Evolutionary conservation across 2,888 invertebrate genomes (phyloP).

Genomic region (Lydus trimaculatus): DNA sequence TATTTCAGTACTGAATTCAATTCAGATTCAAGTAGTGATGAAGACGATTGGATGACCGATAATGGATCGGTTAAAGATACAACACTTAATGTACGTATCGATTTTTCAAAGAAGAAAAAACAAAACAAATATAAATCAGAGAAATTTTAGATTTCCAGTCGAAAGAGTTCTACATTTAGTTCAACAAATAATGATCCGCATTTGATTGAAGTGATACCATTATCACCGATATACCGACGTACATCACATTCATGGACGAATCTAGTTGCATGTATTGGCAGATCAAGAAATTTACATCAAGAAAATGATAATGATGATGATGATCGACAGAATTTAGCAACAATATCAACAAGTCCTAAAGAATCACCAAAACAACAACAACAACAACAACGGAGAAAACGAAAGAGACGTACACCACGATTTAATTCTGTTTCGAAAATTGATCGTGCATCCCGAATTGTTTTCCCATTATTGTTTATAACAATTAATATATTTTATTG

Average conservation of each 20-base stretch:
- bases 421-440: constrained; percentile 85
- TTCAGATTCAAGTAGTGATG: constrained; percentile 67
- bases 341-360: constrained; percentile 20
- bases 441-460: constrained; percentile 75
- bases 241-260: constrained; percentile 59
- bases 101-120: no score
- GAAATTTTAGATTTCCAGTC: background rate
- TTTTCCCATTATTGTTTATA: constrained; percentile 79
- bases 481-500: constrained; percentile 82
- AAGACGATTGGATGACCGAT: constrained; percentile 57
- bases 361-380: constrained; percentile 31
- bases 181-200: constrained; percentile 46
- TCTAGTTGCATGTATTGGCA: constrained; percentile 50
- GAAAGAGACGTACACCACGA: constrained; percentile 65
- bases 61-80: constrained; percentile 3
- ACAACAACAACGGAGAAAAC: constrained; percentile 47
- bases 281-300: constrained; percentile 25
- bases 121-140: no score
- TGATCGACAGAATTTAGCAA: background rate
- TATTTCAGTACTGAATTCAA: constrained; percentile 73
- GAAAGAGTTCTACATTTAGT: background rate
- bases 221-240: constrained; percentile 59
- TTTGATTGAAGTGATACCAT: constrained; percentile 69
- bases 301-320: constrained; percentile 15
- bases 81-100: constrained; percentile 4